Percentiles rank a stretch among this genome's conserved stretches.
Evolutionary conservation across 2,113 vertebrate genomes (phyloP).

Genomic region (Carlito syrichta): DNA sequence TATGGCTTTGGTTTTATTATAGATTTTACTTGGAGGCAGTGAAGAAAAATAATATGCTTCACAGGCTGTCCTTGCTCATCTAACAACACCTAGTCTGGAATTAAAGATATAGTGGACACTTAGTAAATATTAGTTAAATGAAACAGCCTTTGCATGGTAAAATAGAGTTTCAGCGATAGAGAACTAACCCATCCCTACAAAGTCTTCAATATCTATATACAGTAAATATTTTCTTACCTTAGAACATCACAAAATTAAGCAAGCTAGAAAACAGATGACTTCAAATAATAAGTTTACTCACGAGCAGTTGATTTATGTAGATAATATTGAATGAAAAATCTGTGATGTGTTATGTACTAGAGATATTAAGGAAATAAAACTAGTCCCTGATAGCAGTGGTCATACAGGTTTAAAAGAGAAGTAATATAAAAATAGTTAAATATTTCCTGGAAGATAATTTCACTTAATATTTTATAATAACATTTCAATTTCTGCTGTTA

Average conservation of each 20-base stretch:
- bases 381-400: background rate
- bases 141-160: background rate
- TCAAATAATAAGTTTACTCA: background rate
- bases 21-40: slow-evolving; percentile 47
- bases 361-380: background rate
- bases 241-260: background rate
- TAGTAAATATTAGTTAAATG: background rate
- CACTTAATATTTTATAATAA: background rate
- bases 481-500: background rate
- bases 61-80: background rate
- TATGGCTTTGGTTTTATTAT: slow-evolving; percentile 53
- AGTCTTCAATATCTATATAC: background rate
- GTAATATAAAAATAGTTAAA: background rate
- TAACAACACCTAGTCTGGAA: background rate
- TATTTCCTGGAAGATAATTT: background rate
- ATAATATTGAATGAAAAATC: background rate
- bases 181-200: background rate
- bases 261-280: background rate
- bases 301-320: background rate
- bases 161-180: background rate
- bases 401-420: background rate
- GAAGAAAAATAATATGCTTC: slow-evolving; percentile 45
- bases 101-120: background rate
- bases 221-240: background rate
- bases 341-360: background rate